These are phyloP conservation scores for Antheraea assamensis DNA, from an alignment of 2,888 invertebrate genomes.

Conservation along the genomic window DNA sequence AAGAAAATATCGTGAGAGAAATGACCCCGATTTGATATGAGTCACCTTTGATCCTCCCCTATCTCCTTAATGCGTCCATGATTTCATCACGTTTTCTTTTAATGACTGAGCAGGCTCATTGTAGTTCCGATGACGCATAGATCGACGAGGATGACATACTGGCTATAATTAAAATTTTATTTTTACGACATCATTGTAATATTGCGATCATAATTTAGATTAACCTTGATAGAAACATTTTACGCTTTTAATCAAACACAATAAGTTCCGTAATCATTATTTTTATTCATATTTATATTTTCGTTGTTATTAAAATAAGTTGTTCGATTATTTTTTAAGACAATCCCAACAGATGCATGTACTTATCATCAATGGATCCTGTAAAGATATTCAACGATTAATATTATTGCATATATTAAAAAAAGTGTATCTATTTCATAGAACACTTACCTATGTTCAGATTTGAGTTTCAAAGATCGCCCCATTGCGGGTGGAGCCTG, in stretches of 20 bases:
- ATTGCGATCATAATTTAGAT: neutral
- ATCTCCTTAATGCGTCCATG: too few species aligned
- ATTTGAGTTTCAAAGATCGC: conserved; percentile 10
- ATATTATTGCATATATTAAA: neutral
- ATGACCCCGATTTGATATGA: too few species aligned
- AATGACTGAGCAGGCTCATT: too few species aligned
- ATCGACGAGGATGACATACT: neutral
- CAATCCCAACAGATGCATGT: neutral
- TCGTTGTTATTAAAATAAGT: neutral
- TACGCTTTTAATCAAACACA: neutral
- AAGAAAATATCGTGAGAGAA: too few species aligned
- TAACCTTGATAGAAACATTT: neutral
- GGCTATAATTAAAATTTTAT: neutral
- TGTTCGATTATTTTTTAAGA: neutral
- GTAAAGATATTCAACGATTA: neutral
- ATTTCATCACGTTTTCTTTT: too few species aligned
- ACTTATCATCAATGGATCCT: neutral
- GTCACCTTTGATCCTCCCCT: too few species aligned
- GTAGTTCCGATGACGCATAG: too few species aligned
- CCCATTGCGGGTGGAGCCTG: conserved; percentile 17
- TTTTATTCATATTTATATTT: neutral
- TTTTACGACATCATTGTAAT: neutral
- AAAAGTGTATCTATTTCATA: neutral
- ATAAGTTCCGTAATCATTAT: neutral
- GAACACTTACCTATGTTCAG: neutral